Base-by-base conservation (phyloP, 2,888 invertebrate species). In the Empis stercorea region DNA sequence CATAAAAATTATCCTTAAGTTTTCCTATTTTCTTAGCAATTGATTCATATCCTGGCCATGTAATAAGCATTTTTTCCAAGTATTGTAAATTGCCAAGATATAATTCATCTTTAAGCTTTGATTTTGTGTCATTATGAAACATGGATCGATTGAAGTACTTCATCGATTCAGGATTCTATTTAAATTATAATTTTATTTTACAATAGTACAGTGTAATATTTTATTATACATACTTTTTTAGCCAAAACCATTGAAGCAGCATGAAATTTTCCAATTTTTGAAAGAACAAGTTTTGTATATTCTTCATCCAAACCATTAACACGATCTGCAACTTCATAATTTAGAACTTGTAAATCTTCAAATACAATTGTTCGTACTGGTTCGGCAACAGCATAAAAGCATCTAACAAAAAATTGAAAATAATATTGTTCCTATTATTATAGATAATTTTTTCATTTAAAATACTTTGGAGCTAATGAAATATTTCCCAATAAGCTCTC, bases 261-360 rank as follows among this genome's bases (percentile, higher is more conserved):
- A 57, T 78, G 78, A 55, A 75, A 73, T 54, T 65, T 68, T 3
- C 73, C 77, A 57, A 78, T 57, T 57, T 73, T 73, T 46, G 63
- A 63, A 2, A 77, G 55, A 10, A 75, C 71, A 32, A 74, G 54
- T 39, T 69, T 56, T 49, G 70, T 70, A 57, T 77, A 78, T 13
- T 66, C 62, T 55, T 73, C 64, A 59, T 78, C 74, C 27, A 78
- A 65, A n/a, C 77, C 76, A 46, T 58, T 57, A 51, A 72, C 70
- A 39, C 77, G 67, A 52, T 71, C 70, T 17, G 72, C 71, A 68
- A 77, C 68, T 50, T 71, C 68, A 54, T 71, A 77, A 30, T 76
- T 76, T 44, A 70, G 60, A 43, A 70, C 67, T 14, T 72, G 69
- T 38, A 78, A 63, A 48, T 68, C 68, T 50, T 67, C 64, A 44